Evolutionary conservation across 2,797 vertebrate genomes (phyloP).

Genomic region (Lophius americanus): DNA sequence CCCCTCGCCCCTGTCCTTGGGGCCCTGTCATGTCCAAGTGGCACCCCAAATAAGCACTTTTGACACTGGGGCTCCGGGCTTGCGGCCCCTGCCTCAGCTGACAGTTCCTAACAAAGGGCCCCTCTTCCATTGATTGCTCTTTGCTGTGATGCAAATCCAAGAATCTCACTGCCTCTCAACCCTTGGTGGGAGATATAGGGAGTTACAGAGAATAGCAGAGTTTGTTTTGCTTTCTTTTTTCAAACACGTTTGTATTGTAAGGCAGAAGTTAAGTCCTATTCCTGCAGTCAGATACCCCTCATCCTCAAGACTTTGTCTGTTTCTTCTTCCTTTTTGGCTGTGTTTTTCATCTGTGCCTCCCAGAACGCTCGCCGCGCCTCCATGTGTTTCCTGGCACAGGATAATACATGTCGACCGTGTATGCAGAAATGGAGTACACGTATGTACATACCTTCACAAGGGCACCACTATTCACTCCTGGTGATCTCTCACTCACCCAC

Average conservation of each 20-base stretch:
- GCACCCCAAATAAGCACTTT: slow-evolving; percentile 80
- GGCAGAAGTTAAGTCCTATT: slow-evolving; percentile 40
- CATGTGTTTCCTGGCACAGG: slow-evolving; percentile 40
- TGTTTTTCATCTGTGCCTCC: slow-evolving; percentile 32
- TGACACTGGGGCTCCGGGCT: slow-evolving; percentile 73
- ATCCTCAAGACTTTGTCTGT: slow-evolving; percentile 12
- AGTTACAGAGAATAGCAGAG: slow-evolving; percentile 24
- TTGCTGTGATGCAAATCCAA: slow-evolving; percentile 79
- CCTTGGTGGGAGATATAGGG: slow-evolving; percentile 21
- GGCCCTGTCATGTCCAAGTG: slow-evolving; percentile 77
- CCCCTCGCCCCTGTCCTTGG: slow-evolving; percentile 74
- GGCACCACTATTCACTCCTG: slow-evolving; percentile 35
- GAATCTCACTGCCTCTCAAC: slow-evolving; percentile 45
- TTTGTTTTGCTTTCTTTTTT: slow-evolving; percentile 14
- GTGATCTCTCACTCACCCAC: slow-evolving; percentile 56
- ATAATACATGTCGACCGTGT: slow-evolving; percentile 33
- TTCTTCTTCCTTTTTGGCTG: slow-evolving; percentile 15
- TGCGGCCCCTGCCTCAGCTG: slow-evolving; percentile 64
- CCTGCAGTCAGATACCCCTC: slow-evolving; percentile 17
- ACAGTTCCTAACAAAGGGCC: slow-evolving; percentile 75
- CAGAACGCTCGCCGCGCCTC: slow-evolving; percentile 22
- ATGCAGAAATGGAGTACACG: slow-evolving; percentile 28
- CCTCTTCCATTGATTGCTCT: slow-evolving; percentile 73
- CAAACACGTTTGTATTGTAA: slow-evolving; percentile 21
- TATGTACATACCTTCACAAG: slow-evolving; percentile 15